phyloP scores from a whole-genome alignment of 2,888 invertebrate species.

The Argyresthia goedartella region DNA sequence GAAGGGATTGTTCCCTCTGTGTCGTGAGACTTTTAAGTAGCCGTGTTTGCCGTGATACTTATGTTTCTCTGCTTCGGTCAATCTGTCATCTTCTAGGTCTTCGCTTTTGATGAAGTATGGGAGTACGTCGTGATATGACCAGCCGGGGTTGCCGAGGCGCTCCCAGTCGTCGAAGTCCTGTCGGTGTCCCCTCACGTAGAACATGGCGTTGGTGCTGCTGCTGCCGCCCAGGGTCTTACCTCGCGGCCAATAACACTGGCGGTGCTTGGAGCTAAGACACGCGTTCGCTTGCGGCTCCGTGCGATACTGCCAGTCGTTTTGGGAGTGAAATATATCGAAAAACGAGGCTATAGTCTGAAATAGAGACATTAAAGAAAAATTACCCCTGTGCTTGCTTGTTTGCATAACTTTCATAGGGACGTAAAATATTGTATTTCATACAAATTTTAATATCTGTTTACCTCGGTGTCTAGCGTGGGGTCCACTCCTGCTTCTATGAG shows the following conservation, averaged over 20 bases:
- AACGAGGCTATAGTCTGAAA: slow-evolving; percentile 39
- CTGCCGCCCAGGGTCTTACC: slow-evolving; percentile 75
- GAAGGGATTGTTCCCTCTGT: slow-evolving; percentile 13
- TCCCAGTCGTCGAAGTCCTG: slow-evolving; percentile 70
- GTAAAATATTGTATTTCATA: no score
- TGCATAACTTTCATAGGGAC: background rate
- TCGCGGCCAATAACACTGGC: slow-evolving; percentile 66
- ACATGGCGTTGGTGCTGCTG: slow-evolving; percentile 71
- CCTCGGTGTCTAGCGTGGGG: slow-evolving; percentile 15
- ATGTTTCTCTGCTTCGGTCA: slow-evolving; percentile 15
- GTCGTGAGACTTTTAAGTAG: slow-evolving; percentile 30
- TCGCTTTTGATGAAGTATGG: background rate
- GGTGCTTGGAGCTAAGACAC: slow-evolving; percentile 43
- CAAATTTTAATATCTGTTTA: no score
- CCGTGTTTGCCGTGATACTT: slow-evolving; percentile 45
- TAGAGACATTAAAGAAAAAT: background rate
- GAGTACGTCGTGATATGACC: slow-evolving; percentile 67
- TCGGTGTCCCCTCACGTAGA: slow-evolving; percentile 67
- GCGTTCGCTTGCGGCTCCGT: slow-evolving; percentile 51
- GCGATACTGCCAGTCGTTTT: slow-evolving; percentile 68
- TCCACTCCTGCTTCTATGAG: slow-evolving; percentile 15
- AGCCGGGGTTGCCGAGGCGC: slow-evolving; percentile 59
- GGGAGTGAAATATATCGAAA: slow-evolving; percentile 16
- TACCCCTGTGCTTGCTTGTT: background rate
- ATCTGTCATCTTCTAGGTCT: slow-evolving; percentile 14